Evolutionary conservation across 2,888 invertebrate genomes (phyloP), one percentile per base, ranked within the genome.

Genomic region (Teleiodes luculella): DNA sequence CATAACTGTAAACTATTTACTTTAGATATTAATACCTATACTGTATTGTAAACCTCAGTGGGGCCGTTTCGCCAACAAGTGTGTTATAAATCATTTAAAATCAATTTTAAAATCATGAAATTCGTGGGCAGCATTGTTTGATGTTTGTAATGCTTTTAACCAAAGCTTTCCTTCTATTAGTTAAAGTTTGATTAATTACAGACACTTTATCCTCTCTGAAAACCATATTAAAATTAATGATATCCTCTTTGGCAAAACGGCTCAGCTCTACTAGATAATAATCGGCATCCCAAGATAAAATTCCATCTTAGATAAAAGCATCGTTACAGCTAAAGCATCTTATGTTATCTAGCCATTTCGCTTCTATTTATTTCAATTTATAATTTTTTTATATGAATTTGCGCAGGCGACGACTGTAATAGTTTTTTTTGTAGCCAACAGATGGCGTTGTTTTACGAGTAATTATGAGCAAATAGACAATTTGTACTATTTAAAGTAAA

Each of bases 1-100:
- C 78, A 24, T 11, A n/a, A 73, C 64, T 72, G 74, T 72, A 73
- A 68, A 71, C 63, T 67, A 70, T 68, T 35, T 33, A 8, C 18
- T 30, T 16, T 48, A 48, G 35, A 14, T 30, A 30, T 13, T 37
- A 56, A 66, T 70, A 72, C 69, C 43, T 28, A 43, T 7, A 6
- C 62, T 54, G 59, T 63, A 63, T 60, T 52, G 56, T 61, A 59
- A 52, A 57, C 43, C 6, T 28, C 10, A 41, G 39, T 41, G 18
- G 39, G 11, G 18, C 1, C 18, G 39, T 18, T 41, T 41, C 18
- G 18, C 1, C 8, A 41, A 41, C 18, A 11, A 11, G n/a, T n/a
- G n/a, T n/a, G n/a, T n/a, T n/a, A n/a, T n/a, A n/a, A n/a, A n/a
- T n/a, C n/a, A n/a, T n/a, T n/a, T n/a, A n/a, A n/a, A n/a, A 14